Evolutionary conservation across 2,888 invertebrate genomes (phyloP).

Genomic region (Drosophila neonasuta): DNA sequence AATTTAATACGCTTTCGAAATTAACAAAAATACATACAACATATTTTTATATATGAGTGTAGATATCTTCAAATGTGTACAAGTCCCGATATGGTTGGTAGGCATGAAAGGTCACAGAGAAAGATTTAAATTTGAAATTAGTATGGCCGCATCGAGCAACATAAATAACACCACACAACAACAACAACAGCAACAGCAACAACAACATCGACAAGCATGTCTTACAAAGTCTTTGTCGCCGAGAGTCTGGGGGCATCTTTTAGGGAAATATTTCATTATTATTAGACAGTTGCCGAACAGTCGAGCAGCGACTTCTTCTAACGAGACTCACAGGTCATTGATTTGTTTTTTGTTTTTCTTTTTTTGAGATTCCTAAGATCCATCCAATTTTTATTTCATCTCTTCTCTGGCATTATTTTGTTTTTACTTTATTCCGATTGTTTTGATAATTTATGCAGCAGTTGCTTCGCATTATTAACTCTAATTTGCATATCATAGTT

Average conservation of each 20-base stretch:
- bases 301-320: conserved; percentile 25
- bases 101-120: conserved; percentile 75
- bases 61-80: conserved; percentile 25
- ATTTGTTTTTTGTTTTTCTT: conserved; percentile 44
- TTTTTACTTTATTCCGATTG: conserved; percentile 11
- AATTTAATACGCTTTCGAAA: conserved; percentile 78
- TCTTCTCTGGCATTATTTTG: neutral
- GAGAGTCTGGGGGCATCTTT: conserved; percentile 36
- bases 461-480: conserved; percentile 56
- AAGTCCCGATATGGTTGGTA: conserved; percentile 53
- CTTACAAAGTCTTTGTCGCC: conserved; percentile 38
- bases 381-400: conserved; percentile 1
- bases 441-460: conserved; percentile 64
- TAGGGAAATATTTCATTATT: conserved; percentile 77
- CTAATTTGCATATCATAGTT: conserved; percentile 68
- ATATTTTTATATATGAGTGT: conserved; percentile 14
- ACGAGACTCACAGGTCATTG: conserved; percentile 58
- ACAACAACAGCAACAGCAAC: conserved; percentile 9
- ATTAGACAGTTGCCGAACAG: conserved; percentile 74
- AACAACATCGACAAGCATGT: conserved; percentile 41
- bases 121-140: conserved; percentile 74
- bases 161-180: conserved; percentile 56
- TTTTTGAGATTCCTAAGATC: conserved; percentile 23
- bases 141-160: conserved; percentile 63
- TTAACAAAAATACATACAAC: conserved; percentile 63